Conservation (phyloP, 2,888 invertebrate genomes). For the Drosophila tripunctata region DNA sequence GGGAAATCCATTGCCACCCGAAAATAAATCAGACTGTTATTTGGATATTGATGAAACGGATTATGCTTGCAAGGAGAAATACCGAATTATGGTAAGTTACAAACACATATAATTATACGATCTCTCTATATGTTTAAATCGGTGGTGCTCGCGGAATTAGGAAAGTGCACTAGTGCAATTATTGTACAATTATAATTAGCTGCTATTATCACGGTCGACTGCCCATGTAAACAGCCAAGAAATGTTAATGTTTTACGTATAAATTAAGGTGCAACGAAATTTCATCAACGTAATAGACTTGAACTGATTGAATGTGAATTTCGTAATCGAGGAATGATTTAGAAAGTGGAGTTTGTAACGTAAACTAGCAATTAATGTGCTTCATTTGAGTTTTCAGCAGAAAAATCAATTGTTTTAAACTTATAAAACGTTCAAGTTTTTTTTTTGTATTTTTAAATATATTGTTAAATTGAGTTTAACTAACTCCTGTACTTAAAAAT, state of each 20-base stretch:
- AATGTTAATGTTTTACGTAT: neutral
- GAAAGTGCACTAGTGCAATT: neutral
- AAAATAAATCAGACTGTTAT: conserved; percentile 92
- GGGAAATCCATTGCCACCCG: conserved; percentile 88
- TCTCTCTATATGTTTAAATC: conserved; percentile 2
- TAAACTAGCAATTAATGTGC: neutral
- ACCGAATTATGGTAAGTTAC: conserved; percentile 89
- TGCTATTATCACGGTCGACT: neutral
- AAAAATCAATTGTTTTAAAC: too few species aligned
- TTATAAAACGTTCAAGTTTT: too few species aligned
- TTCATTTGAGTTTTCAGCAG: too few species aligned
- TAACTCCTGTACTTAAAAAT: neutral
- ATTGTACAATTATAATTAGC: neutral
- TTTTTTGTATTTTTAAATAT: neutral
- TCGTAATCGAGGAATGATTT: neutral
- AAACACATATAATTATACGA: neutral
- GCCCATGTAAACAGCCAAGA: neutral
- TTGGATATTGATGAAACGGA: conserved; percentile 91
- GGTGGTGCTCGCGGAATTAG: conserved; percentile 13
- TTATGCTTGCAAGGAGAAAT: conserved; percentile 92
- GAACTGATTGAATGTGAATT: neutral
- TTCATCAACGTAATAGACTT: neutral
- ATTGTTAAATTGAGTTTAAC: neutral
- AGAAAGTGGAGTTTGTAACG: neutral
- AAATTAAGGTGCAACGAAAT: neutral